Conservation (phyloP, 2,113 vertebrate genomes). For the Noturus placidus region DNA sequence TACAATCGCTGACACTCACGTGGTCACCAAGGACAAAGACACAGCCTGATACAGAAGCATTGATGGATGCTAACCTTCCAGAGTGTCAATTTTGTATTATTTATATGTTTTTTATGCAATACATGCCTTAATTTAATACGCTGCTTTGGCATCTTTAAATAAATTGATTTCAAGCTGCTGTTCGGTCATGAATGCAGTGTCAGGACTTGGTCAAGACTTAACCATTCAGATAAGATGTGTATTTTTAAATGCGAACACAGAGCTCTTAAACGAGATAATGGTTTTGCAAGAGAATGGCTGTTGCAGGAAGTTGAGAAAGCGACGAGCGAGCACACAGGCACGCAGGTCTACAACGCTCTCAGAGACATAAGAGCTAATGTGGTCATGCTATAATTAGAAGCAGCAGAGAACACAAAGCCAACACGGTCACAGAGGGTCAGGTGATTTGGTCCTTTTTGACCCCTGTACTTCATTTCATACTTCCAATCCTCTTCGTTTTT, state of each 20-base stretch:
- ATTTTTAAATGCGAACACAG: not conserved
- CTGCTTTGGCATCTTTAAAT: not conserved
- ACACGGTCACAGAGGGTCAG: not conserved
- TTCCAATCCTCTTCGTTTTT: not conserved
- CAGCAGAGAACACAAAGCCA: not conserved
- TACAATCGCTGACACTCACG: slow-evolving; percentile 34
- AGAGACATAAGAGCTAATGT: not conserved
- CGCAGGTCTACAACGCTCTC: not conserved
- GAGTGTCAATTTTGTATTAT: not conserved
- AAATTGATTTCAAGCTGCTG: not conserved
- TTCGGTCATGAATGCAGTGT: too few species aligned
- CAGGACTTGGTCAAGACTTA: not conserved
- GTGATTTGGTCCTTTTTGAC: not conserved
- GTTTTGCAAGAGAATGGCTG: not conserved
- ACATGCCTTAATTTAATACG: not conserved
- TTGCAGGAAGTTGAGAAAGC: not conserved
- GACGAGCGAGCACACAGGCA: not conserved
- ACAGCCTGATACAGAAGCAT: slow-evolving; percentile 20
- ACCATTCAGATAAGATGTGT: not conserved
- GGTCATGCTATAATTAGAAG: not conserved
- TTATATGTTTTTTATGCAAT: not conserved
- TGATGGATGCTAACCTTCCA: not conserved
- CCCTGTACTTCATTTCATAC: not conserved
- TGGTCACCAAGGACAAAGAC: not conserved
- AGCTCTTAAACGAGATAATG: not conserved